Conservation (phyloP, 2,113 vertebrate species). For the Sylvia atricapilla region DNA sequence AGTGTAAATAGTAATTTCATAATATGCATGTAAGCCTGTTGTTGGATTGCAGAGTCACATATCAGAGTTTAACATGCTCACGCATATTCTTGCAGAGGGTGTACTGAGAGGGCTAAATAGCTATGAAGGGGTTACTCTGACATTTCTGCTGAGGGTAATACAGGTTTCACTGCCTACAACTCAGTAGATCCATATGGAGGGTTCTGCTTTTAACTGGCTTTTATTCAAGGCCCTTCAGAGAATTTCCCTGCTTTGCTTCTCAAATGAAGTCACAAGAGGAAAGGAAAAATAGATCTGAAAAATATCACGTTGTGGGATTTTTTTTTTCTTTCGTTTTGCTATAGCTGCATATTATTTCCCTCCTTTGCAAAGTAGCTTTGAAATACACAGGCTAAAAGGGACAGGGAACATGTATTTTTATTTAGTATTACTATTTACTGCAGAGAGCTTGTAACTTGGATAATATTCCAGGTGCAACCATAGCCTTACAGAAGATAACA, state of each 20-base stretch:
- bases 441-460: background rate
- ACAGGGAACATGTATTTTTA: background rate
- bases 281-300: background rate
- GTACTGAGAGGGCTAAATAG: background rate
- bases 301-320: background rate
- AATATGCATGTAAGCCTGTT: background rate
- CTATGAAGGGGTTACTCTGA: background rate
- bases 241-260: background rate
- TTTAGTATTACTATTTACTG: background rate
- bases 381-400: background rate
- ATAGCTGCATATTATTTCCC: background rate
- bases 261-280: background rate
- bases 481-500: background rate
- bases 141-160: background rate
- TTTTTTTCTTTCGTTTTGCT: background rate
- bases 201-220: background rate
- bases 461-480: background rate
- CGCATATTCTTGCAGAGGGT: background rate
- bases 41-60: background rate
- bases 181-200: background rate
- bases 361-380: background rate
- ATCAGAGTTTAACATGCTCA: background rate
- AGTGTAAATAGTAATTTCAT: conserved; percentile 30
- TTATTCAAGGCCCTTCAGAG: background rate
- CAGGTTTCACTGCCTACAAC: background rate